Evolutionary conservation across 1,140 invertebrate species (phyloP).

Genomic region (Hylaeus volcanicus): DNA sequence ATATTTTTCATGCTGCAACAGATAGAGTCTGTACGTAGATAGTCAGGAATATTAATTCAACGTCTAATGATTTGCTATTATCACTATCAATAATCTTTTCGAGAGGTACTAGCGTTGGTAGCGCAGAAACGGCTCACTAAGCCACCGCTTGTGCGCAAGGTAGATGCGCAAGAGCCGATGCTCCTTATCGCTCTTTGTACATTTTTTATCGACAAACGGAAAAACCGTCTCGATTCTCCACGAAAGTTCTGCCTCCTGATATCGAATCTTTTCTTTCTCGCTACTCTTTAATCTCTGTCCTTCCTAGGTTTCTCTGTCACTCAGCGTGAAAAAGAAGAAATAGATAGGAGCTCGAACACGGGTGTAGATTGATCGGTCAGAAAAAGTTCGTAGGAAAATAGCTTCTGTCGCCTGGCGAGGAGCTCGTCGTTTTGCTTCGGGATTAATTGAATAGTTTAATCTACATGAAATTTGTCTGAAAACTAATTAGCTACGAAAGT

Average conservation of each 20-base stretch:
- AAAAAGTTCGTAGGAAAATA: slow-evolving; percentile 5
- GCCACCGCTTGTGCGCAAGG: too few species aligned
- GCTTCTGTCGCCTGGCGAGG: background rate
- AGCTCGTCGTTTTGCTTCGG: background rate
- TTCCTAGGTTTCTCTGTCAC: background rate
- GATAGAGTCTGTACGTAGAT: too few species aligned
- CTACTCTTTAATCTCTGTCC: background rate
- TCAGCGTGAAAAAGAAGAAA: background rate
- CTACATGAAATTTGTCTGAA: slow-evolving; percentile 27
- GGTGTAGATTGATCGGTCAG: slow-evolving; percentile 18
- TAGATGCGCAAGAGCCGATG: too few species aligned
- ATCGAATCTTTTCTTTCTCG: background rate
- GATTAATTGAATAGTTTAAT: slow-evolving; percentile 48
- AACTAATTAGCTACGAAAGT: slow-evolving; percentile 6
- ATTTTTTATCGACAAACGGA: slow-evolving; percentile 13
- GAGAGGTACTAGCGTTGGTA: too few species aligned
- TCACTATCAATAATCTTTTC: too few species aligned
- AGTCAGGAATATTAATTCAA: too few species aligned
- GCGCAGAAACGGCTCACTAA: too few species aligned
- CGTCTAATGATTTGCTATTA: too few species aligned
- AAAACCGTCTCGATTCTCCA: slow-evolving; percentile 41
- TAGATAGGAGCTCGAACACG: background rate
- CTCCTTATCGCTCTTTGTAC: background rate
- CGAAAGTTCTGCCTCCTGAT: background rate
- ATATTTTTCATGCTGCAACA: too few species aligned